A percentile compares a stretch with the other conserved stretches of the same genome.
phyloP scores from a whole-genome alignment of 2,888 invertebrate species.

The Anoncus sp. region DNA sequence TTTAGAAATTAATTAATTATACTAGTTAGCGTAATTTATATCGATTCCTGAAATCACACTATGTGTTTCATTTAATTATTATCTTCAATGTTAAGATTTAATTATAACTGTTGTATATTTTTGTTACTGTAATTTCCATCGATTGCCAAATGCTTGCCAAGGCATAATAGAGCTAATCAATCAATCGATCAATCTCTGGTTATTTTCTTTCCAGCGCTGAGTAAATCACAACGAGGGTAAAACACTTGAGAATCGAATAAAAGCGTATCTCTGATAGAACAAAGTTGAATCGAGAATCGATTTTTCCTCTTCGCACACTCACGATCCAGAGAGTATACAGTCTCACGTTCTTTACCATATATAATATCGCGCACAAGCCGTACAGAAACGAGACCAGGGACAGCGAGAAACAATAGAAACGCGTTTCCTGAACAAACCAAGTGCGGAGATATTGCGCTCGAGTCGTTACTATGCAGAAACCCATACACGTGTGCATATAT shows the following conservation, averaged over 20 bases:
- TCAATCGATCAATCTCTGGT: too few relatives aligned
- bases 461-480: constrained; percentile 29
- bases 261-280: neutral
- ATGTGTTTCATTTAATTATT: too few relatives aligned
- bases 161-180: too few relatives aligned
- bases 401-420: constrained; percentile 43
- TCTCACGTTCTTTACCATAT: neutral
- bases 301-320: constrained; percentile 15
- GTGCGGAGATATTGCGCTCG: constrained; percentile 42
- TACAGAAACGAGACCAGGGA: constrained; percentile 20
- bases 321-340: neutral
- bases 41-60: too few relatives aligned
- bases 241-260: neutral
- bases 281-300: constrained; percentile 24
- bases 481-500: neutral
- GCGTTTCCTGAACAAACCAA: constrained; percentile 38
- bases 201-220: too few relatives aligned
- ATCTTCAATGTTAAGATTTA: too few relatives aligned
- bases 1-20: too few relatives aligned
- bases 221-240: neutral
- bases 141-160: too few relatives aligned
- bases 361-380: constrained; percentile 16
- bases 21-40: too few relatives aligned
- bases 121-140: too few relatives aligned
- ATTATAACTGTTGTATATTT: too few relatives aligned